Percentiles rank a stretch among this genome's conserved stretches.
These are phyloP conservation scores for Onthophagus sagittarius DNA, from an alignment of 2,888 invertebrate genomes.

Conservation along the genomic window DNA sequence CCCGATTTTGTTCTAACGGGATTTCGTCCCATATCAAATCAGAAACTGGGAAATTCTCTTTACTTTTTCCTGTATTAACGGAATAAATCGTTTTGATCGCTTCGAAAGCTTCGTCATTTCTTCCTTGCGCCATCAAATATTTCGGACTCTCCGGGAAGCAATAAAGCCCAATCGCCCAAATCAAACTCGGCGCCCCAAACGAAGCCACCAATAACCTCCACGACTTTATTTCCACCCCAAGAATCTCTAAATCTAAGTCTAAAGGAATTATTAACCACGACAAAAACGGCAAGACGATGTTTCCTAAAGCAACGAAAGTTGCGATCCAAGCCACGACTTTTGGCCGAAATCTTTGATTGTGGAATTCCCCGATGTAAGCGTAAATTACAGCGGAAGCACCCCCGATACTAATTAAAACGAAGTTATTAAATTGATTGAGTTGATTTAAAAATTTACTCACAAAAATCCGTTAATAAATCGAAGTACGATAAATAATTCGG, in stretches of 20 bases:
- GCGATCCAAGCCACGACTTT: slow-evolving; percentile 47
- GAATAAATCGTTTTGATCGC: slow-evolving; percentile 42
- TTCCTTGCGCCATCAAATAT: slow-evolving; percentile 42
- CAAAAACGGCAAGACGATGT: slow-evolving; percentile 43
- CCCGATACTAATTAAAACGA: slow-evolving; percentile 38
- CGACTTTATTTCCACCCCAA: slow-evolving; percentile 43
- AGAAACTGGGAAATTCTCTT: slow-evolving; percentile 40
- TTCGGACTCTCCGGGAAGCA: slow-evolving; percentile 48
- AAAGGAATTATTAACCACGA: slow-evolving; percentile 45
- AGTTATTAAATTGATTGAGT: background rate
- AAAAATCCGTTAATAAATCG: slow-evolving; percentile 54
- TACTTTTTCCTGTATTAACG: slow-evolving; percentile 40
- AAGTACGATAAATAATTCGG: slow-evolving; percentile 52
- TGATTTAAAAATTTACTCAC: slow-evolving; percentile 44
- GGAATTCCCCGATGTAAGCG: slow-evolving; percentile 54
- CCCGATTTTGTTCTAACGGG: slow-evolving; percentile 23
- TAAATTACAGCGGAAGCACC: slow-evolving; percentile 53
- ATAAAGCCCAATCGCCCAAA: slow-evolving; percentile 37
- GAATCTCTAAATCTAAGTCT: slow-evolving; percentile 41
- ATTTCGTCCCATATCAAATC: slow-evolving; percentile 38
- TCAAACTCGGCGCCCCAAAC: slow-evolving; percentile 43
- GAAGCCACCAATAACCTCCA: slow-evolving; percentile 45
- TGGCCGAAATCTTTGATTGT: slow-evolving; percentile 48
- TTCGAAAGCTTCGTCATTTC: slow-evolving; percentile 39
- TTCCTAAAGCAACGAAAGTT: slow-evolving; percentile 45